Evolutionary conservation across 2,888 invertebrate species (phyloP).

Genomic region (Andrena bicolor): DNA sequence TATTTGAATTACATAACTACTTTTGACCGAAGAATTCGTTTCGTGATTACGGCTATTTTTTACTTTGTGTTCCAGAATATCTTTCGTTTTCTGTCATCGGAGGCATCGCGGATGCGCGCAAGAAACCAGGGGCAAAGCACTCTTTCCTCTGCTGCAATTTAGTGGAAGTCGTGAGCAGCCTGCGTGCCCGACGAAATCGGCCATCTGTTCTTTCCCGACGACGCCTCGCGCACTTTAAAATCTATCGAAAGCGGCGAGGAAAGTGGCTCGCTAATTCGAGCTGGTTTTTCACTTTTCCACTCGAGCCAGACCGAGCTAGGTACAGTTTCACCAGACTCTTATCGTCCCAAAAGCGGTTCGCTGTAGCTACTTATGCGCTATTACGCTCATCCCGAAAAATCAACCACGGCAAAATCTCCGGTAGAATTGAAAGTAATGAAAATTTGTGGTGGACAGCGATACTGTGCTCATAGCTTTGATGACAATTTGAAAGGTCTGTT

Average conservation of each 20-base stretch:
- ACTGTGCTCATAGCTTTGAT: too few species aligned
- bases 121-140: conserved; percentile 50
- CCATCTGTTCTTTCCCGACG: conserved; percentile 55
- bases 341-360: conserved; percentile 40
- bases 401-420: neutral
- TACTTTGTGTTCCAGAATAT: neutral
- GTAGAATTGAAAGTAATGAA: neutral
- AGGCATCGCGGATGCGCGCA: conserved; percentile 5
- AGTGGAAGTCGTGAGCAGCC: conserved; percentile 58
- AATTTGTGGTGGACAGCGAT: neutral
- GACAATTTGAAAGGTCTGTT: too few species aligned
- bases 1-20: neutral
- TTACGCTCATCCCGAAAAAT: conserved; percentile 8
- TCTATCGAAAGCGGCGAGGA: conserved; percentile 65
- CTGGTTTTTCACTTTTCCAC: conserved; percentile 65
- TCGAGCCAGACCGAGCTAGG: conserved; percentile 6
- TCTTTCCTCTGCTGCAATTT: conserved; percentile 51
- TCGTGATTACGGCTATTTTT: neutral
- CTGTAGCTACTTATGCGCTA: conserved; percentile 24
- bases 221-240: conserved; percentile 67
- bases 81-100: conserved; percentile 13
- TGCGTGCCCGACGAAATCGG: conserved; percentile 59
- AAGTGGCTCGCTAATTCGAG: conserved; percentile 63
- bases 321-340: conserved; percentile 19
- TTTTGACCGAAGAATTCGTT: neutral